Evolutionary conservation across 1,140 invertebrate species (phyloP).

Genomic region (Kradibia gibbosae): DNA sequence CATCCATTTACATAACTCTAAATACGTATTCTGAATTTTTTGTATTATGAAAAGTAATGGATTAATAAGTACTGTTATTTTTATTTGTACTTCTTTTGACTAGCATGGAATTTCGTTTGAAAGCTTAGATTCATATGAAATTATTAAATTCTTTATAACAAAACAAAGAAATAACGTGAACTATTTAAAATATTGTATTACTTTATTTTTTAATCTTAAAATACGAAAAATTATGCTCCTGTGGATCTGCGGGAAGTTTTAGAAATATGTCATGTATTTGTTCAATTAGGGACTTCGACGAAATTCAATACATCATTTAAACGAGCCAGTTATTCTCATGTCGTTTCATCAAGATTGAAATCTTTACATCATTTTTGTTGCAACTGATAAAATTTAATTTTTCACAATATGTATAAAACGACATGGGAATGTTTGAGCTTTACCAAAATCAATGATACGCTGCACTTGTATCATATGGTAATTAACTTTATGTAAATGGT

Average conservation of each 20-base stretch:
- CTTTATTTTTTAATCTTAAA: not conserved
- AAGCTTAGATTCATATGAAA: slow-evolving; percentile 33
- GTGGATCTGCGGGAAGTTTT: slow-evolving; percentile 56
- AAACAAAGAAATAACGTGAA: not conserved
- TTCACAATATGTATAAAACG: not conserved
- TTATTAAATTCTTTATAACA: slow-evolving; percentile 1
- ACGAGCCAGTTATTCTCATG: slow-evolving; percentile 51
- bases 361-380: not conserved
- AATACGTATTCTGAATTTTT: slow-evolving; percentile 16
- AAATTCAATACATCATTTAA: slow-evolving; percentile 72
- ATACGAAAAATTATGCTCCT: slow-evolving; percentile 37
- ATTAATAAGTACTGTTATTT: slow-evolving; percentile 70
- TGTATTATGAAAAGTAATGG: slow-evolving; percentile 40
- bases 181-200: too few relatives aligned
- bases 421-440: slow-evolving; percentile 52
- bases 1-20: slow-evolving; percentile 28
- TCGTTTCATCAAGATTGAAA: slow-evolving; percentile 43
- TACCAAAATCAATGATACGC: slow-evolving; percentile 67
- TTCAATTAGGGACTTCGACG: slow-evolving; percentile 72
- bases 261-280: slow-evolving; percentile 71
- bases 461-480: slow-evolving; percentile 69
- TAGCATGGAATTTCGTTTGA: slow-evolving; percentile 71
- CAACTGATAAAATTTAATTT: slow-evolving; percentile 41
- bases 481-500: slow-evolving; percentile 70
- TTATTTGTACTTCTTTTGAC: slow-evolving; percentile 72